Evolutionary conservation across 2,888 invertebrate species (phyloP), one percentile per base, ranked within the genome.

Genomic region (Troides helena): DNA sequence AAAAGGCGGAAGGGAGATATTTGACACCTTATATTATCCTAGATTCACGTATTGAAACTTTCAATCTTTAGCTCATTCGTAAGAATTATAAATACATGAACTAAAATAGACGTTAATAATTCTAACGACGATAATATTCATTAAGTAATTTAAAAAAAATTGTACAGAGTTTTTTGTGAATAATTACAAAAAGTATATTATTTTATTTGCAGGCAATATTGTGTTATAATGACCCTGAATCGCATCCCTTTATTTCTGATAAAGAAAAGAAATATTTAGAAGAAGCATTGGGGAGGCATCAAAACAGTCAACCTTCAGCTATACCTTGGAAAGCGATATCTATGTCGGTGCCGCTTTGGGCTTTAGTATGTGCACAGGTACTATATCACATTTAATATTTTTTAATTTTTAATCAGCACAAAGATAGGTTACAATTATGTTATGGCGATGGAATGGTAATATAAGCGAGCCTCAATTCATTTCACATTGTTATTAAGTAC

Each of bases 311-410:
- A 71, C 89, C 95, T 8, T 94, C 94, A 0, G 90, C 94, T 0
- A 95, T 95, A 43, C 96, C 96, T 0, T 97, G 96, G 96, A 94
- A 91, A 76, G 92, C 93, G 0, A 95, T 97, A 65, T 86, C 96
- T 21, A 95, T 92, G 68, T 96, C 95, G 0, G 90, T 94, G 3
- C 96, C 96, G 0, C 88, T 97, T 69, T 95, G 96, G 94, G 96
- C 96, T 0, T 82, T 97, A n/a, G 94, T 96, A 17, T 94, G 94
- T 63, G 96, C 96, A 72, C 96, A 96, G 90, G 93, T 93, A 80
- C 18, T 56, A 18, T 5, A 59, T 14, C 25, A 2, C 21, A 50
- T 53, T 17, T 14, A 21, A n/a, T 53, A 18, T 53, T n/a, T n/a
- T n/a, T 53, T 46, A 46, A 46, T 46, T 14, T 46, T 14, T 46